Evolutionary conservation across 2,113 vertebrate species (phyloP).

Genomic region (Mustela nigripes): DNA sequence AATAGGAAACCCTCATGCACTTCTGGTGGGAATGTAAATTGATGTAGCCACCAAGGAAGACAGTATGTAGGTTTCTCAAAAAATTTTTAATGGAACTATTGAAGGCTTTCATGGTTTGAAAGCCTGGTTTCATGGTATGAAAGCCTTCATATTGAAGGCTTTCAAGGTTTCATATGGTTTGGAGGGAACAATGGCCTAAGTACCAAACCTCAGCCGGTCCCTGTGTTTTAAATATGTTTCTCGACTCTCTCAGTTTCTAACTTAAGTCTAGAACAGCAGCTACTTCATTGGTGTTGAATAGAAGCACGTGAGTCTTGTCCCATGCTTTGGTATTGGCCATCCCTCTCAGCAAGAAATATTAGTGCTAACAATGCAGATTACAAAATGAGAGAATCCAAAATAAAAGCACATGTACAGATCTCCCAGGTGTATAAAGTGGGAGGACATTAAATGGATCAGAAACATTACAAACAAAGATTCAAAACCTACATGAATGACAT

Average conservation of each 20-base stretch:
- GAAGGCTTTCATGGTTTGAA: not conserved
- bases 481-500: not conserved
- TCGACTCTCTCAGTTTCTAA: not conserved
- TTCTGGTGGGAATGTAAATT: not conserved
- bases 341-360: constrained; percentile 46
- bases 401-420: not conserved
- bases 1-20: not conserved
- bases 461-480: not conserved
- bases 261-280: not conserved
- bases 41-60: not conserved
- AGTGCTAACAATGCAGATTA: constrained; percentile 63
- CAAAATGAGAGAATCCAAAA: constrained; percentile 60
- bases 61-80: not conserved
- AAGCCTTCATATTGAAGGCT: no score
- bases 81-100: not conserved
- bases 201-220: not conserved
- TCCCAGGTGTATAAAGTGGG: not conserved
- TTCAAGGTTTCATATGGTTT: not conserved
- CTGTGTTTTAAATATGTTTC: not conserved
- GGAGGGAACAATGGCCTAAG: not conserved
- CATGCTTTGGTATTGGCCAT: not conserved
- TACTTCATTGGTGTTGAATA: not conserved
- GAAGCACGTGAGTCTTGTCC: not conserved
- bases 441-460: not conserved
- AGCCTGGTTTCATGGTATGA: no score